A percentile compares a stretch with the other conserved stretches of the same genome.
Evolutionary conservation across 2,888 invertebrate species (phyloP).

Genomic region (Xestia c-nigrum): DNA sequence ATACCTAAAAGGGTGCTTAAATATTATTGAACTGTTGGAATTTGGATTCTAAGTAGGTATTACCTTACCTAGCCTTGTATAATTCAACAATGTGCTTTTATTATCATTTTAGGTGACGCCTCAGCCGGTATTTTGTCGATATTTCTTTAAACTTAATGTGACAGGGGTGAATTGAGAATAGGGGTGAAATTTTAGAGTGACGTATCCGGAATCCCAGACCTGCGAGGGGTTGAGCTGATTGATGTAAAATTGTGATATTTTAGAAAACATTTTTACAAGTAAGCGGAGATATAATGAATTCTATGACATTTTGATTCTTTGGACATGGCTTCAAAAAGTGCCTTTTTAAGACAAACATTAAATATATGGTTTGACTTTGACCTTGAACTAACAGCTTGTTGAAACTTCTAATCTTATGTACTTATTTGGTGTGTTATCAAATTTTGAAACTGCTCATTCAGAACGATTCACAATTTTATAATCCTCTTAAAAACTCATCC

Average conservation of each 20-base stretch:
- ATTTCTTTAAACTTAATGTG: neutral
- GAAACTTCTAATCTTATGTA: neutral
- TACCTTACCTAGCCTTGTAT: neutral
- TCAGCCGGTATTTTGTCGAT: conserved; percentile 8
- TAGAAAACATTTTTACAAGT: neutral
- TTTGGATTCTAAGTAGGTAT: neutral
- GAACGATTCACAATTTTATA: neutral
- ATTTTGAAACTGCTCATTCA: neutral
- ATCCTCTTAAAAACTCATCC: neutral
- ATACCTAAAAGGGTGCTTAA: neutral
- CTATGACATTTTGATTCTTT: neutral
- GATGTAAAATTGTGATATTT: neutral
- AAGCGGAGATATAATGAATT: neutral
- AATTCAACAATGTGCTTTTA: neutral
- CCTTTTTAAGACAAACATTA: neutral
- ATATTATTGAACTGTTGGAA: neutral
- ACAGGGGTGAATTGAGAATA: conserved; percentile 4
- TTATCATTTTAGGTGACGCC: no score
- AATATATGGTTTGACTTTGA: neutral
- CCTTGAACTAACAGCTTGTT: neutral
- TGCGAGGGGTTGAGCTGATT: neutral
- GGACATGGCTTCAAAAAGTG: neutral
- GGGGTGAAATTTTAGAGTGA: conserved; percentile 16
- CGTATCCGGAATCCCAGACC: conserved; percentile 26
- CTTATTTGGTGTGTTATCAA: neutral